Evolutionary conservation across 2,888 invertebrate species (phyloP), one percentile per base, ranked within the genome.

Genomic region (Cynaeus angustus): DNA sequence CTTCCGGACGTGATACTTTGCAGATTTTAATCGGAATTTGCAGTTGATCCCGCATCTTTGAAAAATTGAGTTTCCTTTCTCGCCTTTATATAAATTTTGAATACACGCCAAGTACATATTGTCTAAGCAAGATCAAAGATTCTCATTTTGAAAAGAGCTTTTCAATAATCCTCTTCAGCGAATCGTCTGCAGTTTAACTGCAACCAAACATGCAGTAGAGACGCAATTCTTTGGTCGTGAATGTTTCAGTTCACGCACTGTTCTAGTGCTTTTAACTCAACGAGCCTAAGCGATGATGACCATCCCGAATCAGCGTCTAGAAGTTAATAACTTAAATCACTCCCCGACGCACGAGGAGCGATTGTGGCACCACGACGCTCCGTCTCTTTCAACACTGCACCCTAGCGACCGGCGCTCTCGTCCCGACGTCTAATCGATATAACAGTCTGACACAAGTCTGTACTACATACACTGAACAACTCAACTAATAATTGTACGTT

Each of bases 401-500:
- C 78, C 78, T 77, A 78, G 79, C 78, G 80, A 78, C 79, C 80
- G 74, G 73, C 77, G 74, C 74, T 70, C 66, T 68, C 77, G 79
- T 78, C 80, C 75, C 80, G 79, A 77, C 81, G 79, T 76, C 80
- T 78, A 80, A 81, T 82, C 82, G 82, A 82, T 82, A 82, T 81
- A 79, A 80, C 80, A 82, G 82, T 82, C 82, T 82, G 82, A 80
- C 81, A 80, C 81, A 77, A 79, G 78, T 80, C 80, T 79, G 77
- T 79, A 78, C 78, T 77, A 79, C 79, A 73, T 65, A 71, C 74
- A 74, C 65, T 64, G 62, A 72, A 73, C 71, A 71, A 70, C 66
- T 71, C 59, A 65, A 68, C 64, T 69, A 71, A 71, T 72, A 70
- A 69, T 69, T 59, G 43, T 64, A 41, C 68, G 68, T 68, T 71